Conservation (phyloP, 2,113 vertebrate species). For the Sapajus apella region DNA sequence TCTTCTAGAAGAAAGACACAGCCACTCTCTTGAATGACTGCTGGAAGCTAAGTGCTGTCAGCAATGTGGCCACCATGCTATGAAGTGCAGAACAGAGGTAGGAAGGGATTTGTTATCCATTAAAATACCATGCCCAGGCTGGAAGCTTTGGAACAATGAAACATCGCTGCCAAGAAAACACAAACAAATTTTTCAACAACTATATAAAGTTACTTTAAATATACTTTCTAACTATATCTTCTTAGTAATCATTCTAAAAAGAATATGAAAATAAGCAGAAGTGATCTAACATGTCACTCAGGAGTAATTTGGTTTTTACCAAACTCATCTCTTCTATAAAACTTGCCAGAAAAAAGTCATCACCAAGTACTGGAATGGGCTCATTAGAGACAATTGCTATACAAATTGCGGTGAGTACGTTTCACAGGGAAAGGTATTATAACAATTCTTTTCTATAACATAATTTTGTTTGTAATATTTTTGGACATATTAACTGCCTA, state of each 20-base stretch:
- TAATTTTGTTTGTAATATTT: conserved; percentile 39
- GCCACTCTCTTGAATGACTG: neutral
- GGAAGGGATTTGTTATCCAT: neutral
- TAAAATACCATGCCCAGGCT: neutral
- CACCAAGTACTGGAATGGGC: neutral
- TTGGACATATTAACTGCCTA: neutral
- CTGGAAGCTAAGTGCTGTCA: neutral
- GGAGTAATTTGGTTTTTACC: neutral
- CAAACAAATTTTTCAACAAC: neutral
- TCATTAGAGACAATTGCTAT: neutral
- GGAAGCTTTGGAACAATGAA: neutral
- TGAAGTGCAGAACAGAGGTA: neutral
- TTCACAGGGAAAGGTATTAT: neutral
- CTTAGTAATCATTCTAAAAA: neutral
- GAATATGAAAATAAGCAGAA: neutral
- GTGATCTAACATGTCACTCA: neutral
- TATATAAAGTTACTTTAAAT: neutral
- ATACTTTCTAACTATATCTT: neutral
- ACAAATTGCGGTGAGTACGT: neutral
- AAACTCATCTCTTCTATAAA: neutral
- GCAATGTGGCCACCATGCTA: neutral
- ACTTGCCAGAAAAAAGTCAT: neutral
- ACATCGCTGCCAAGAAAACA: neutral
- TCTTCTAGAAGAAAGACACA: neutral
- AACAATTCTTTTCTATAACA: neutral